phyloP scores from a whole-genome alignment of 2,797 vertebrate species.

The Spinus pinus region DNA sequence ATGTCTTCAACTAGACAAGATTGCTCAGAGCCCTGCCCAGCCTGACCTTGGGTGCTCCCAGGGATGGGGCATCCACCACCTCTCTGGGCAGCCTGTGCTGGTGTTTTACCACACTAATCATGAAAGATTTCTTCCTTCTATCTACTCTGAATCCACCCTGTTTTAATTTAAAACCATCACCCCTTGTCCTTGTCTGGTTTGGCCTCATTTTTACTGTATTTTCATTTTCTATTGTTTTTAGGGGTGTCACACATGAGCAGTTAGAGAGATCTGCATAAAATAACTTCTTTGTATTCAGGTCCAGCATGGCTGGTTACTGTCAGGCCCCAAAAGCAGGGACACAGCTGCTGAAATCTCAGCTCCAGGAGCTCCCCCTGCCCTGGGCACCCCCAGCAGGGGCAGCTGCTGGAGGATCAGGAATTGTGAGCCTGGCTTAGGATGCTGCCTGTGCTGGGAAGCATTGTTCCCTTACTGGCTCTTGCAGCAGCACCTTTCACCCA shows the following conservation, averaged over 20 bases:
- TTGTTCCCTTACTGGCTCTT: background rate
- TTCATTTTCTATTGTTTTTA: background rate
- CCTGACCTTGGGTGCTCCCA: background rate
- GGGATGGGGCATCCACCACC: background rate
- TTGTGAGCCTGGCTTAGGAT: background rate
- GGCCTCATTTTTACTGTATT: background rate
- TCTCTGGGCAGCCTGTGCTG: background rate
- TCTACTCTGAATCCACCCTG: background rate
- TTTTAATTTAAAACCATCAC: background rate
- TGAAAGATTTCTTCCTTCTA: background rate
- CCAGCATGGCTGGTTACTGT: background rate
- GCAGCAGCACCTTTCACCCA: background rate
- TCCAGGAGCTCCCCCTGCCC: background rate
- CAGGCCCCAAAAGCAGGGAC: background rate
- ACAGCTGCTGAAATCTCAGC: background rate
- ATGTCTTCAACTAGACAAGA: background rate
- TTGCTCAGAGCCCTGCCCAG: background rate
- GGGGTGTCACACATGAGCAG: background rate
- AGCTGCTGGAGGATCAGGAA: background rate
- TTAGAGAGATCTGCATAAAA: background rate
- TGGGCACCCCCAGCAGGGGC: background rate
- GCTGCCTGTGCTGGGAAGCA: background rate
- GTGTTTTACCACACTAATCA: background rate
- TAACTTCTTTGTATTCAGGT: background rate
- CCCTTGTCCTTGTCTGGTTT: background rate